A percentile compares a stretch with the other conserved stretches of the same genome.
Evolutionary conservation across 2,888 invertebrate genomes (phyloP).

Genomic region (Amphipoea oculea): DNA sequence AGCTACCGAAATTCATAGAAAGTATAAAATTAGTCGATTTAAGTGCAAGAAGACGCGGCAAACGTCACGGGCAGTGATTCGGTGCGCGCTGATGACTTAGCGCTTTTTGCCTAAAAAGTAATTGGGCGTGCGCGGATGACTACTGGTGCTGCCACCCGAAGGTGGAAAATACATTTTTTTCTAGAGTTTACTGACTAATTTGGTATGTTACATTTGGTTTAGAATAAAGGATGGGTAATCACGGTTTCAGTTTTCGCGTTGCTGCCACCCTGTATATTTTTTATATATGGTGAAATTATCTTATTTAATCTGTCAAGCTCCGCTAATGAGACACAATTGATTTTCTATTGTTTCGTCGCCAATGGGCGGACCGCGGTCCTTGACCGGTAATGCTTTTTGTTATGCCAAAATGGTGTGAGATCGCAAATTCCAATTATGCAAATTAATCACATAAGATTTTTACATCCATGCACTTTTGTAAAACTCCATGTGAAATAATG

Average conservation of each 20-base stretch:
- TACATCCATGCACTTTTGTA: not conserved
- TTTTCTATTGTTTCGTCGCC: too few species aligned
- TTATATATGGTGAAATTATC: not conserved
- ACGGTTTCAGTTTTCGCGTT: too few species aligned
- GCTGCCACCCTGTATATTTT: too few species aligned
- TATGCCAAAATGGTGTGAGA: too few species aligned
- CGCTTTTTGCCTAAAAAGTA: conserved; percentile 68
- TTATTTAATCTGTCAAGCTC: too few species aligned
- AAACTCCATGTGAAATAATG: not conserved
- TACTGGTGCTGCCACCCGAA: conserved; percentile 56
- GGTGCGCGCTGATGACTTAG: conserved; percentile 68
- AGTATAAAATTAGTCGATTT: conserved; percentile 50
- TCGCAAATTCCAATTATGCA: not conserved
- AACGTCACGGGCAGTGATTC: conserved; percentile 65
- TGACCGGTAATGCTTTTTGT: not conserved
- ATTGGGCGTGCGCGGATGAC: conserved; percentile 64
- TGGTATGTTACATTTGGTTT: not conserved
- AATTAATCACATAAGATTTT: not conserved
- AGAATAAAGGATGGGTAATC: not conserved
- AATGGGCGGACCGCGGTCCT: too few species aligned
- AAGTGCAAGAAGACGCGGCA: conserved; percentile 46
- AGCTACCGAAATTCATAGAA: conserved; percentile 49
- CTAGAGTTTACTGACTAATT: conserved; percentile 62
- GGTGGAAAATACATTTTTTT: conserved; percentile 34
- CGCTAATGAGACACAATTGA: too few species aligned